Conservation (phyloP, 2,113 vertebrate genomes). For the Lipophrys pholis region DNA sequence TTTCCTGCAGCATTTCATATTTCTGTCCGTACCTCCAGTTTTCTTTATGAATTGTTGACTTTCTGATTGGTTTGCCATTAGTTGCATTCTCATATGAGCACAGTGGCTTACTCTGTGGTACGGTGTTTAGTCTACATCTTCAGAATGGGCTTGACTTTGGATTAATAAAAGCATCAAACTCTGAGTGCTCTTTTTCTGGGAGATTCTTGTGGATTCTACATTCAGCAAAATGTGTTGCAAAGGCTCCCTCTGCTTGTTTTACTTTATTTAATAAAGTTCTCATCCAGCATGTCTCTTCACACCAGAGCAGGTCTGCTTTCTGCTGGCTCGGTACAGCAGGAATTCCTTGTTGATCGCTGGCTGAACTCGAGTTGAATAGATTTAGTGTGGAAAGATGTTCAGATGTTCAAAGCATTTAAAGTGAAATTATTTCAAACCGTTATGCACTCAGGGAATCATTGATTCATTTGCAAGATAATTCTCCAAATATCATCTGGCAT, state of each 20-base stretch:
- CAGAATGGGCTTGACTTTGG: constrained; percentile 53
- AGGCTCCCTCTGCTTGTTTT: constrained; percentile 70
- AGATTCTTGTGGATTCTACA: constrained; percentile 67
- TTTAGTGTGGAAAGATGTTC: constrained; percentile 56
- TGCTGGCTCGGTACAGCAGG: constrained; percentile 53
- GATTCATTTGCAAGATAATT: constrained; percentile 3
- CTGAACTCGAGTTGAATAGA: constrained; percentile 60
- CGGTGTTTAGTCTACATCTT: constrained; percentile 58
- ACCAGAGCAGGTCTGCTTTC: constrained; percentile 55
- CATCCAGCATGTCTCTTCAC: constrained; percentile 62
- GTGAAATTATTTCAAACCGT: constrained; percentile 25
- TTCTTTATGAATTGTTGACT: constrained; percentile 16
- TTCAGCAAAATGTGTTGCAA: constrained; percentile 68
- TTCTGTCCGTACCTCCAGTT: constrained; percentile 5
- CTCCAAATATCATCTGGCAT: too few species aligned
- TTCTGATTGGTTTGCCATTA: constrained; percentile 28
- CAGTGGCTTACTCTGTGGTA: constrained; percentile 34
- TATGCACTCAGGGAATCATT: constrained; percentile 9
- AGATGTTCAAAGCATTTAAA: constrained; percentile 45
- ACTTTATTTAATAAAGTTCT: constrained; percentile 67
- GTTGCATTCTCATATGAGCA: constrained; percentile 30
- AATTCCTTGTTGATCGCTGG: constrained; percentile 65
- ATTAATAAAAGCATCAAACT: constrained; percentile 59
- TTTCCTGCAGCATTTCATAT: background rate
- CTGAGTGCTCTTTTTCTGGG: constrained; percentile 61